Evolutionary conservation across 2,797 vertebrate species (phyloP), one percentile per base, ranked within the genome.

Genomic region (Siniperca obscura): DNA sequence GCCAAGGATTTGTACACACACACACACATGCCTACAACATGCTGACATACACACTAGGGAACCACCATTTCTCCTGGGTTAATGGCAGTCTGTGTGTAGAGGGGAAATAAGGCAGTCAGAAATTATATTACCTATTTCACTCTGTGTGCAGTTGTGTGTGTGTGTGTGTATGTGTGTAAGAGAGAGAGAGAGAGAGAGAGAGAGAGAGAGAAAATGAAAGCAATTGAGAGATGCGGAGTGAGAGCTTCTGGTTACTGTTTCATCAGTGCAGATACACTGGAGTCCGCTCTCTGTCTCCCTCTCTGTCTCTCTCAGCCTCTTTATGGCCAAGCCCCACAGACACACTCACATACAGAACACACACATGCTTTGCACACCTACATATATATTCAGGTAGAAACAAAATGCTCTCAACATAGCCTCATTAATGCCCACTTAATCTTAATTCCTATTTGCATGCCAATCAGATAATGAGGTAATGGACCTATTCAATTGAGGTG

Each of bases 181-280:
- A 30, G 16, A 30, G 14, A 36, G 36, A 42, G 27, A 27, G 27
- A 30, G 16, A 30, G 14, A 36, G 36, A 42, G 25, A 65, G 48
- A 76, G 50, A 81, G 38, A 76, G 65, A 87, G 50, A 73, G 62
- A 78, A 44, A 72, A 85, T 66, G 27, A 82, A 60, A 70, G 65
- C 0, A 27, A 87, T 80, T 46, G 34, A 66, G 48, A 84, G 88
- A 93, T 88, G 87, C 78, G 65, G 30, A 70, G 61, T 3, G 25
- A 74, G 38, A 76, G 83, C 83, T 79, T 87, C 80, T 84, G 88
- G 72, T 82, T 80, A 86, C 61, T 81, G 84, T 90, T 88, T 89
- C 71, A 83, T 85, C 61, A 73, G 67, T 74, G 77, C 76, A 81
- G 85, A 84, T 65, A 64, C 75, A 73, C 67, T 44, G 59, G 60